A percentile compares a stretch with the other conserved stretches of the same genome.
phyloP scores from a whole-genome alignment of 2,888 invertebrate species.

The Cryptus viduatorius region DNA sequence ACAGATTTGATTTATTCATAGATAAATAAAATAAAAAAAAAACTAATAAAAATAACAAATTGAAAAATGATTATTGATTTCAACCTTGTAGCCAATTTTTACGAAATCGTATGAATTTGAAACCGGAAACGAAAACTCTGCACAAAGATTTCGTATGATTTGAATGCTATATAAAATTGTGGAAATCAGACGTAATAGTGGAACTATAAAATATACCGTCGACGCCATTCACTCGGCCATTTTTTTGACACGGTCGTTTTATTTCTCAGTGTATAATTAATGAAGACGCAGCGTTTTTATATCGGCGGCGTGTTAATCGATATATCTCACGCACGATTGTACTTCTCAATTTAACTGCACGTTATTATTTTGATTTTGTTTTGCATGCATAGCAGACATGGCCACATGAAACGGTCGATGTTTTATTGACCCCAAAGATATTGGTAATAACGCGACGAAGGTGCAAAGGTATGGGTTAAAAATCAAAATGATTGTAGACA shows the following conservation, averaged over 20 bases:
- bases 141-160: background rate
- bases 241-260: slow-evolving; percentile 10
- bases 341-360: slow-evolving; percentile 44
- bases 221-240: background rate
- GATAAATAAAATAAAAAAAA: no score
- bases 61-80: no score
- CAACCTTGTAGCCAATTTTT: no score
- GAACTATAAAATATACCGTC: no score
- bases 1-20: no score
- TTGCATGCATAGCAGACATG: slow-evolving; percentile 80
- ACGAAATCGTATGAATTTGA: background rate
- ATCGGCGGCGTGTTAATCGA: no score
- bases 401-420: slow-evolving; percentile 77
- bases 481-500: background rate
- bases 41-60: no score
- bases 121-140: background rate
- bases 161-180: no score
- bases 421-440: slow-evolving; percentile 74
- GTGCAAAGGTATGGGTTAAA: background rate
- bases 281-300: background rate
- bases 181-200: no score
- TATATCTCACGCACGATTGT: background rate
- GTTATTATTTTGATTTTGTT: slow-evolving; percentile 48
- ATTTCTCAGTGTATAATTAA: background rate
- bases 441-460: slow-evolving; percentile 75